These are phyloP conservation scores for Thera obeliscata DNA, from an alignment of 2,888 invertebrate genomes.

Conservation along the genomic window DNA sequence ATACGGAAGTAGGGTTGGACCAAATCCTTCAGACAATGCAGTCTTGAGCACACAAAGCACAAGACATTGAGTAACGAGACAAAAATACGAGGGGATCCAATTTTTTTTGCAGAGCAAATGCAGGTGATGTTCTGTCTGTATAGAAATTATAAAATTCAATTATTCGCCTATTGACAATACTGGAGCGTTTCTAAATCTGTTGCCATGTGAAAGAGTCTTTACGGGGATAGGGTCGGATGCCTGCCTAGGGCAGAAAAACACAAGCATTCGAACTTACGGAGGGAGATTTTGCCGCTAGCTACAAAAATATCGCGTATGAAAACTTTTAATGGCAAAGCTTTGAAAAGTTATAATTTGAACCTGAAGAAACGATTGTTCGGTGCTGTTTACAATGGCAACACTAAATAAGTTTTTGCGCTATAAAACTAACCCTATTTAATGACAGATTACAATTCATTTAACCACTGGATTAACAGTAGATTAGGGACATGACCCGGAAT, in stretches of 20 bases:
- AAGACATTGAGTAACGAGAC: conserved; percentile 80
- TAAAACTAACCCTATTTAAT: neutral
- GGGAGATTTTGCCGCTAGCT: conserved; percentile 27
- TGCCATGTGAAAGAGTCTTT: conserved; percentile 51
- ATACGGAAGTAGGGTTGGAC: conserved; percentile 56
- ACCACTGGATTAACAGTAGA: too few species aligned
- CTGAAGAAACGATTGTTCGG: conserved; percentile 38
- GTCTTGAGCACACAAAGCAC: conserved; percentile 61
- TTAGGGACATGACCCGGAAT: too few species aligned
- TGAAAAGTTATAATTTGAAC: conserved; percentile 41
- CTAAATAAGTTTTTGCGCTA: neutral
- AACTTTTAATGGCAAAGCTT: conserved; percentile 44
- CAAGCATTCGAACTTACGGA: conserved; percentile 8
- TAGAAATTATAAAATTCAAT: conserved; percentile 77
- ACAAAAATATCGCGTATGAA: conserved; percentile 38
- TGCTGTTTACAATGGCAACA: conserved; percentile 24
- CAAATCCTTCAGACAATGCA: conserved; percentile 63
- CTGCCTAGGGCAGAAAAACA: conserved; percentile 28
- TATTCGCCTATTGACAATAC: conserved; percentile 73
- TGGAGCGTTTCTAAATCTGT: conserved; percentile 68
- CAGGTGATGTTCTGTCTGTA: conserved; percentile 74
- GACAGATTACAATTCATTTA: too few species aligned
- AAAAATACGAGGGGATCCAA: conserved; percentile 71
- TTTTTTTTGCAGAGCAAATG: conserved; percentile 65
- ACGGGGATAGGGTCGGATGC: conserved; percentile 39